Evolutionary conservation across 2,888 invertebrate genomes (phyloP).

Genomic region (Punctoribates punctum): DNA sequence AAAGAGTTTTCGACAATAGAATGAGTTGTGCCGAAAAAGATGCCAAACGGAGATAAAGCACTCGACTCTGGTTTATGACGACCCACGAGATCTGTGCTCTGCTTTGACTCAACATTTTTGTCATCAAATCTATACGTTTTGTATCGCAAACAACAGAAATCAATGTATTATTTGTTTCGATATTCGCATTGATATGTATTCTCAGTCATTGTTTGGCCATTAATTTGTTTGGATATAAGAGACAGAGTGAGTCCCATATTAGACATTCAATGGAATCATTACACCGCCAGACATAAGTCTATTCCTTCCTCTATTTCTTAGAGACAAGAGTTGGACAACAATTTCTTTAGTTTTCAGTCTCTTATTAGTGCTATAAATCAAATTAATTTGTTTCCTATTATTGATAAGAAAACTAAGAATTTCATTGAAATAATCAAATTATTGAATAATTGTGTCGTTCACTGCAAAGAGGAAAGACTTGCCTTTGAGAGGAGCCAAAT

Average conservation of each 20-base stretch:
- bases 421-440: not conserved
- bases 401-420: not conserved
- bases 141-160: too few relatives aligned
- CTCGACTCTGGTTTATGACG: too few relatives aligned
- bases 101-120: too few relatives aligned
- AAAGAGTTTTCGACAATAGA: not conserved
- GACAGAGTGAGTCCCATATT: not conserved
- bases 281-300: not conserved
- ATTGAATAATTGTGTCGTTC: not conserved
- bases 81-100: too few relatives aligned
- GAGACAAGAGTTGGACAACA: too few relatives aligned
- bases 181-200: not conserved
- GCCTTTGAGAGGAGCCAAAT: not conserved
- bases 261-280: not conserved
- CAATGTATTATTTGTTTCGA: too few relatives aligned
- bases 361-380: not conserved
- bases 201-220: not conserved
- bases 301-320: not conserved
- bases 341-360: not conserved
- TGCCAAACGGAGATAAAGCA: too few relatives aligned
- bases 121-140: too few relatives aligned
- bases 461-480: not conserved
- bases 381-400: constrained; percentile 3
- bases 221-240: not conserved
- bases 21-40: not conserved